Percentiles rank a stretch among this genome's conserved stretches.
Conservation (phyloP, 2,113 vertebrate genomes). For the Chrysochloris asiatica region DNA sequence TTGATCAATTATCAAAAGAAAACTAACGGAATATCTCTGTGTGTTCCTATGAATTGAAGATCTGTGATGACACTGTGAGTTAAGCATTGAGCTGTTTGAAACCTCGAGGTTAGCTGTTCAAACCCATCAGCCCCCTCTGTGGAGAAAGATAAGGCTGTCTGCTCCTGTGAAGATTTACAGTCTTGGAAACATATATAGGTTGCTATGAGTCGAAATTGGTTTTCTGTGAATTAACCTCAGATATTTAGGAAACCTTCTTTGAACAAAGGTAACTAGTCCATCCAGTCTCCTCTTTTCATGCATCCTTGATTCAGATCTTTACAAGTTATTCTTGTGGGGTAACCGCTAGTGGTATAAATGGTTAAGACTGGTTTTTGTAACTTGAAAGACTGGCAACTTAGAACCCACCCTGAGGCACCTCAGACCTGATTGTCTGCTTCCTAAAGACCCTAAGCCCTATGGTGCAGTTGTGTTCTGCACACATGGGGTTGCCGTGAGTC, state of each 20-base stretch:
- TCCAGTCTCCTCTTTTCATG: not conserved
- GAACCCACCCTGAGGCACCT: not conserved
- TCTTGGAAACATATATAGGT: no score
- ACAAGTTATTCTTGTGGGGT: not conserved
- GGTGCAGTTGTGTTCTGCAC: not conserved
- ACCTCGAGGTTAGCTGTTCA: no score
- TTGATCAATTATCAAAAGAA: no score
- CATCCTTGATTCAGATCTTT: not conserved
- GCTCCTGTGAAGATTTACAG: no score
- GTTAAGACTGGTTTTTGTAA: not conserved
- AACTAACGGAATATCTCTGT: no score
- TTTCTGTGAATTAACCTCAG: not conserved
- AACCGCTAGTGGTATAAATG: not conserved
- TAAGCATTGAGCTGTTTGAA: no score
- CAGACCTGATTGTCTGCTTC: not conserved
- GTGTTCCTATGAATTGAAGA: no score
- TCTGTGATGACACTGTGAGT: no score
- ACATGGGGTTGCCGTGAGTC: not conserved
- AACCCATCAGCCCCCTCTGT: no score
- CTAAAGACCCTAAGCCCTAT: not conserved
- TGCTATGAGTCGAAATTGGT: not conserved
- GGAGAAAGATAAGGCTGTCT: no score
- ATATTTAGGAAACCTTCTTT: not conserved
- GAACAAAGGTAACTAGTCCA: not conserved
- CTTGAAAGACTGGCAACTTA: no score